These are phyloP conservation scores for Heliconius melpomene DNA, from an alignment of 1,140 invertebrate genomes.

Conservation along the genomic window DNA sequence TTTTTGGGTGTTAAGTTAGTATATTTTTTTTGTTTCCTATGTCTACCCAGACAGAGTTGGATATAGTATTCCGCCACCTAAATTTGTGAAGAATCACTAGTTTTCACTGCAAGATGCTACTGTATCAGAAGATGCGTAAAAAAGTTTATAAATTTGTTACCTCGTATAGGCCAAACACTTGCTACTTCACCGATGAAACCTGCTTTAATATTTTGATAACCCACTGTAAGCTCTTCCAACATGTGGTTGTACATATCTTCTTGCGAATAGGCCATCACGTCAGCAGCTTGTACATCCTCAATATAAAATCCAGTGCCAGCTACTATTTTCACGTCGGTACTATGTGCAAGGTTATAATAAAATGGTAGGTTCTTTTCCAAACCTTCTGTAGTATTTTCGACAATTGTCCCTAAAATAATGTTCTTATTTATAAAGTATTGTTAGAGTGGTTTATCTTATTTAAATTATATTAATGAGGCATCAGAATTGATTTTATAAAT, in stretches of 20 bases:
- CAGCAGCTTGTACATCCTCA: constrained; percentile 74
- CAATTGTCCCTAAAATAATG: constrained; percentile 83
- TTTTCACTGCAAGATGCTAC: no score
- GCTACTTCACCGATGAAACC: constrained; percentile 93
- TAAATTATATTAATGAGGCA: no score
- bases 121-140: background rate
- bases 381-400: constrained; percentile 90
- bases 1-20: no score
- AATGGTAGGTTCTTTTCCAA: constrained; percentile 84
- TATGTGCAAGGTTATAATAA: constrained; percentile 82
- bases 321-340: constrained; percentile 88
- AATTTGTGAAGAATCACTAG: no score
- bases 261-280: constrained; percentile 64
- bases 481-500: no score
- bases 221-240: constrained; percentile 82
- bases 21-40: no score
- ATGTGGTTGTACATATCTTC: constrained; percentile 86
- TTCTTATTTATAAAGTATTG: no score
- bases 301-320: constrained; percentile 87
- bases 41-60: no score
- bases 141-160: constrained; percentile 68
- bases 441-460: no score
- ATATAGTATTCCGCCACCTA: no score
- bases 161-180: constrained; percentile 88
- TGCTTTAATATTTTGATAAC: constrained; percentile 85